Evolutionary conservation across 2,113 vertebrate genomes (phyloP), one percentile per base, ranked within the genome.

Genomic region (Mixornis gularis): DNA sequence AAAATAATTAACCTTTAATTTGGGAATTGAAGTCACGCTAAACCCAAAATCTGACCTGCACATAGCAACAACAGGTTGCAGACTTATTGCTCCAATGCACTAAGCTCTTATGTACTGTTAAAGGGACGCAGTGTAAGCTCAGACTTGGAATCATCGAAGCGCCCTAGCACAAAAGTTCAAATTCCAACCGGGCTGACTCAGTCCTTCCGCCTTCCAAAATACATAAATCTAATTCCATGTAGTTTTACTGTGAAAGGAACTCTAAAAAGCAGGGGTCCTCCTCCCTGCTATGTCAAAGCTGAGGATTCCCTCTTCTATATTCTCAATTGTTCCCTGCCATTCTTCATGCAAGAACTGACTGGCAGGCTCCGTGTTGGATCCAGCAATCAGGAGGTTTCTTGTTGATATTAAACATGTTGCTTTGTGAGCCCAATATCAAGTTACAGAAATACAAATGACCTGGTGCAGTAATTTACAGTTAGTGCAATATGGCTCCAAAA

Each of bases 161-260:
- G 22, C 87, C 91, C 87, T 48, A 91, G 92, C 92, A 96, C 94
- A 85, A 94, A 95, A 95, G 95, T 96, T 95, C 94, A 94, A 92
- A 96, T 96, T 95, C 96, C 96, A 93, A 2, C 55, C 10, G 5
- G 70, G 71, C 78, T 96, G 92, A 96, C 84, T 96, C 94, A 96
- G 84, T 93, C 81, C 89, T 89, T 77, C 84, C 6, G 8, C 78
- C 81, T 93, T 94, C 94, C 91, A 94, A 96, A 95, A 89, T 82
- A 85, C 94, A 94, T 95, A 95, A 92, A 95, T 95, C 90, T 73
- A 87, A 79, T 90, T 94, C 93, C 82, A 79, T 13, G 85, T 62
- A 82, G 79, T 90, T 95, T 77, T 66, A 90, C 79, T 94, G 63
- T 27, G 76, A 77, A 79, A 95, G 68, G 79, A 82, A 66, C 88